Evolutionary conservation across 1,140 invertebrate species (phyloP), one percentile per base, ranked within the genome.

Genomic region (Dreissena rostriformis): DNA sequence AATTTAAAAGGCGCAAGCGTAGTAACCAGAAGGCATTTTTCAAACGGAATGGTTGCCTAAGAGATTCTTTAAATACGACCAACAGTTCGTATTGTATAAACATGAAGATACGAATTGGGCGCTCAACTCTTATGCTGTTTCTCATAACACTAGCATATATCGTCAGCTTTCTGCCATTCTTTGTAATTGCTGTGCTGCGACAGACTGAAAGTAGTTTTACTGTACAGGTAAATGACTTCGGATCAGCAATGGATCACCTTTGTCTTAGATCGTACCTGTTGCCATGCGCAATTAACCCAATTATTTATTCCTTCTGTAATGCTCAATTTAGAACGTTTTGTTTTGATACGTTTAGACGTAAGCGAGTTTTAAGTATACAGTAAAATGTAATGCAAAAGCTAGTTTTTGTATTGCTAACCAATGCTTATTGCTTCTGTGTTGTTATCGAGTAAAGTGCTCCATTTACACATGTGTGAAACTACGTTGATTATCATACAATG

Each of bases 271-370:
- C 81, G 19, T 83, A 83, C 55, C 28, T 83, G 5, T 71, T 83
- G 24, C 76, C 73, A 10, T 76, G 81, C 76, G 81, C 81, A 8
- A 83, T 76, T 51, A 83, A 83, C 68, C 81, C 81, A 19, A 76
- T 83, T 29, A 75, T 83, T 22, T 83, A 83, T 67, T 83, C 81
- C 24, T 83, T 83, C 52, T 83, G 81, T 70, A 83, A 83, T 55
- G 12, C 65, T 24, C 81, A 83, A 65, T 83, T 83, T 61, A 83
- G 81, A 63, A 55, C 49, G 51, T 75, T 83, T 26, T 82, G 79
- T 66, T 61, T 82, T 15, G 61, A 82, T 82, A 66, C 72, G 68
- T 76, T 26, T 19, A 82, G 70, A n/a, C 72, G 67, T n/a, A 29
- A 53, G 19, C 51, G n/a, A 12, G 52, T 63, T 19, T 0, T 55